Evolutionary conservation across 2,888 invertebrate genomes (phyloP), one percentile per base, ranked within the genome.

Genomic region (Neocrepidodera transversa): DNA sequence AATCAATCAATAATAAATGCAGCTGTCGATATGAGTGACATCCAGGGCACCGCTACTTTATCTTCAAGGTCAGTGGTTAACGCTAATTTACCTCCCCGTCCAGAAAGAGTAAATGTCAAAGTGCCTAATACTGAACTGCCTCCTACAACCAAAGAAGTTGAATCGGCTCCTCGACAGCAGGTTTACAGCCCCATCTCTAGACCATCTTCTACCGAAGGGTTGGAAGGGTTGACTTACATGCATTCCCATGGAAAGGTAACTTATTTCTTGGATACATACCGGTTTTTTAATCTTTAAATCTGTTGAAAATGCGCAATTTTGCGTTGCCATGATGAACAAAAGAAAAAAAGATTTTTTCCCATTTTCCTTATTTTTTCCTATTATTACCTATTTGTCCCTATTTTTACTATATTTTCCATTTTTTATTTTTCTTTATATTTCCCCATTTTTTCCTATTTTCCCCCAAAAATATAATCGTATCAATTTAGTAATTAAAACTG

Each of bases 1-100:
- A 92, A 93, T 81, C 93, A 93, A 80, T 89, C 90, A 71, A 91
- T 93, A 71, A 92, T 92, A 74, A 93, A 93, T 80, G 92, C 92
- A 1, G 91, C 92, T 20, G 92, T 93, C 59, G 91, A 92, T 79
- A 92, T 92, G 91, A 92, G 90, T 78, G 88, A 91, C 57, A 83
- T 83, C 68, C 81, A 79, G 82, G 78, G 82, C 65, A 80, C 81
- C n/a, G 78, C 83, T 60, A 79, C 82, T 6, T 49, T 79, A 56
- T 75, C 80, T 16, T 75, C 79, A n/a, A 74, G 77, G 64, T 77
- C 82, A 2, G 79, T 85, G 57, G 82, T 85, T 11, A 85, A 85
- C 68, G 82, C 82, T 60, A 83, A 83, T 61, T 79, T 85, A 66
- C 85, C 83, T 10, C 84, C 84, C 50, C 78, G 86, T 38, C 85